Evolutionary conservation across 2,113 vertebrate genomes (phyloP).

Genomic region (Petrocephalus zakoni): DNA sequence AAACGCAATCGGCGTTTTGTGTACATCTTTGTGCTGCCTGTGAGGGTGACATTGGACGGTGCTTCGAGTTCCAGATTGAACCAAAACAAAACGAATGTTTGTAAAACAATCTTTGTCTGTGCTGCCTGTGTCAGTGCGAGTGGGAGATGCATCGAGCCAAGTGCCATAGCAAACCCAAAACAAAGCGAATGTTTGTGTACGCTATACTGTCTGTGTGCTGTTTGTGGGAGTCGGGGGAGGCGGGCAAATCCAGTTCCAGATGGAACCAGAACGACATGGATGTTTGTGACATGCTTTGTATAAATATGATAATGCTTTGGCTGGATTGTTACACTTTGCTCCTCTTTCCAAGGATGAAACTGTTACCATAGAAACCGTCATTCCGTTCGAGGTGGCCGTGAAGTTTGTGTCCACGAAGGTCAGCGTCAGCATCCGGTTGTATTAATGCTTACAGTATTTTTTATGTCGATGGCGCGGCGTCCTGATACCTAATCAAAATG

Average conservation of each 20-base stretch:
- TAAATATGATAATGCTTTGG: not conserved
- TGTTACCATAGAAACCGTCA: slow-evolving; percentile 84
- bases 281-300: not conserved
- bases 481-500: not conserved
- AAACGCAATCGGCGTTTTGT: not conserved
- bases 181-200: not conserved
- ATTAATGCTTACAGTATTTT: not conserved
- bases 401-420: slow-evolving; percentile 94
- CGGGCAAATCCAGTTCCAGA: not conserved
- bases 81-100: not conserved
- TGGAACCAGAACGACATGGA: not conserved
- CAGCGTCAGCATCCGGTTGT: slow-evolving; percentile 16
- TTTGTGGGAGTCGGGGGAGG: not conserved
- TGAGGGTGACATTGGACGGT: not conserved
- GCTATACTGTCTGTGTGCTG: not conserved
- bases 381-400: slow-evolving; percentile 89
- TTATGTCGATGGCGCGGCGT: not conserved
- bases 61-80: not conserved
- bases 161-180: not conserved
- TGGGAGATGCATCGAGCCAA: not conserved
- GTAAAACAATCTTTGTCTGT: not conserved
- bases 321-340: not conserved
- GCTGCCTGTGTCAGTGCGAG: not conserved
- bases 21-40: not conserved
- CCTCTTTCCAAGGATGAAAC: slow-evolving; percentile 84